phyloP scores from a whole-genome alignment of 2,888 invertebrate genomes.

The Beris chalybata region DNA sequence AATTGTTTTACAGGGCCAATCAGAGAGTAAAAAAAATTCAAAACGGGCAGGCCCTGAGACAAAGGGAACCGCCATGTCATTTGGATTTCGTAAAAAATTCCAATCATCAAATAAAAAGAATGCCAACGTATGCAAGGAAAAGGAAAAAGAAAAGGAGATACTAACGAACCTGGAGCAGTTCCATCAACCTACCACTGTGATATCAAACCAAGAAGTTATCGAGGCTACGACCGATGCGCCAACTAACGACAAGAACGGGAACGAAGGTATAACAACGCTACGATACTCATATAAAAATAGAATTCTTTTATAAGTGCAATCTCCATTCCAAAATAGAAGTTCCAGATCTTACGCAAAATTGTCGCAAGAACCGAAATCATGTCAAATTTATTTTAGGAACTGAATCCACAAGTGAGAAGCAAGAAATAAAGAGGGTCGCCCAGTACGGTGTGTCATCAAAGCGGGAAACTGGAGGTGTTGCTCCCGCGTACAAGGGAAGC shows the following conservation, averaged over 20 bases:
- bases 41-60: constrained; percentile 48
- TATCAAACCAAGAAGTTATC: constrained; percentile 42
- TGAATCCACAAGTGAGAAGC: constrained; percentile 41
- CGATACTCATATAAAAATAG: constrained; percentile 7
- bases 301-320: not conserved
- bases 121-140: constrained; percentile 39
- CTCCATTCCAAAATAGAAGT: not conserved
- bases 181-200: constrained; percentile 42
- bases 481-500: constrained; percentile 69
- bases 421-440: constrained; percentile 38
- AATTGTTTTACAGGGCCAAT: constrained; percentile 50
- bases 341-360: constrained; percentile 7
- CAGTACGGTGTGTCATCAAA: constrained; percentile 46
- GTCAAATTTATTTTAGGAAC: constrained; percentile 47
- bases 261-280: constrained; percentile 48
- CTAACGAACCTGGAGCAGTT: constrained; percentile 39
- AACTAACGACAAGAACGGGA: constrained; percentile 53
- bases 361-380: not conserved
- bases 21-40: constrained; percentile 51
- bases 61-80: constrained; percentile 77
- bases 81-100: constrained; percentile 76
- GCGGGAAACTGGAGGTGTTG: constrained; percentile 45
- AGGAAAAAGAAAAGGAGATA: constrained; percentile 37
- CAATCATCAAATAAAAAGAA: constrained; percentile 56
- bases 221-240: constrained; percentile 35